phyloP scores from a whole-genome alignment of 1,140 invertebrate genomes.

The Chionoecetes opilio region DNA sequence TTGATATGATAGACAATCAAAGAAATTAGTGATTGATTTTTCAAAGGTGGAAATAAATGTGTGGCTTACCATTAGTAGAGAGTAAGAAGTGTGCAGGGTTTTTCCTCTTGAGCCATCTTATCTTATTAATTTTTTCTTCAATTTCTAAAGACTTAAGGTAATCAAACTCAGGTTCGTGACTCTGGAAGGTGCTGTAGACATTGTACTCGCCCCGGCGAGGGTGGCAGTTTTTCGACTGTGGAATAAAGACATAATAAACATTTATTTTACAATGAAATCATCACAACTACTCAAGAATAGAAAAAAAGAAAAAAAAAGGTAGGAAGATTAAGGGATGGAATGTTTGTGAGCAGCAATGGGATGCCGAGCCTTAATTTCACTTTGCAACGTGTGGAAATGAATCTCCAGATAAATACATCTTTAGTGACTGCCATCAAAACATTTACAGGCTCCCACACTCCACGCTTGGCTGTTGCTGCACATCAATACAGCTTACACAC shows the following conservation, averaged over 20 bases:
- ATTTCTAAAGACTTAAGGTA: conserved; percentile 99
- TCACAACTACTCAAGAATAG: neutral
- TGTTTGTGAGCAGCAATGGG: neutral
- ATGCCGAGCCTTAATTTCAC: neutral
- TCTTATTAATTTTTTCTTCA: conserved; percentile 99
- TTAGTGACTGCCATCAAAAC: no score
- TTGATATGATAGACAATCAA: no score
- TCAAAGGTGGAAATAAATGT: neutral
- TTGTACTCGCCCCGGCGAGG: conserved; percentile 98
- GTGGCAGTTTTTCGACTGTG: conserved; percentile 94
- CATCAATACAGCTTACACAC: no score
- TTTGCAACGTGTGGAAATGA: no score
- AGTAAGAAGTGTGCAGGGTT: conserved; percentile 99
- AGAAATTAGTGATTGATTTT: no score
- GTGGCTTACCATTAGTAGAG: conserved; percentile 96
- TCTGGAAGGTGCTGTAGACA: conserved; percentile 99
- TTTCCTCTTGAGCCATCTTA: conserved; percentile 98
- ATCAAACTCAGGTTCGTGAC: conserved; percentile 99
- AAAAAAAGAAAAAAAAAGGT: neutral
- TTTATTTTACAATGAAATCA: neutral
- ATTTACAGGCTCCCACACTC: no score
- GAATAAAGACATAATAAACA: conserved; percentile 81
- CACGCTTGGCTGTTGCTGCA: no score
- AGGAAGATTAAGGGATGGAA: neutral
- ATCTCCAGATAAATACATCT: no score